A percentile compares a stretch with the other conserved stretches of the same genome.
These are phyloP conservation scores for Phyto melanocephala DNA, from an alignment of 2,888 invertebrate genomes.

Conservation along the genomic window DNA sequence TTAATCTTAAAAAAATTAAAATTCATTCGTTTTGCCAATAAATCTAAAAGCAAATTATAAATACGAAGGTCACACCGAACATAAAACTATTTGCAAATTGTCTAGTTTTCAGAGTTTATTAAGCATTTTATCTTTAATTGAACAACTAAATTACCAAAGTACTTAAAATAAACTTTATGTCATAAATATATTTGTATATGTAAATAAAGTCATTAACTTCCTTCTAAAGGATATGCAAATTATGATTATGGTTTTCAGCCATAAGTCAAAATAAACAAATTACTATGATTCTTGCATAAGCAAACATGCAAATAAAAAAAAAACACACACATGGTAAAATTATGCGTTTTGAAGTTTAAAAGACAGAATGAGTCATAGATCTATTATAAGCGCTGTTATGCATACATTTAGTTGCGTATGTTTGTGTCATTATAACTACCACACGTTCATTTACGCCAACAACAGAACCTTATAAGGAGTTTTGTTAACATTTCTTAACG, in stretches of 20 bases:
- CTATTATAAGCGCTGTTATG: constrained; percentile 41
- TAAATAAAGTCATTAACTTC: constrained; percentile 14
- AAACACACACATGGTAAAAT: neutral
- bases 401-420: constrained; percentile 35
- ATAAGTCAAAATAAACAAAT: constrained; percentile 23
- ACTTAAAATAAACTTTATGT: neutral
- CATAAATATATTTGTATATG: neutral
- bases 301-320: neutral
- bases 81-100: neutral
- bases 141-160: neutral
- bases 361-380: constrained; percentile 45
- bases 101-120: neutral
- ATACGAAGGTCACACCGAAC: too few relatives aligned
- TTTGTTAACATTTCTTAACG: constrained; percentile 45
- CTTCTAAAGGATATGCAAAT: constrained; percentile 50
- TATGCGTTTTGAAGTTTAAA: constrained; percentile 10
- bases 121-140: neutral
- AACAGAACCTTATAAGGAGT: constrained; percentile 16
- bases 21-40: too few relatives aligned
- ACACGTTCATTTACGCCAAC: constrained; percentile 1
- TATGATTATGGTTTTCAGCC: neutral
- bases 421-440: constrained; percentile 17
- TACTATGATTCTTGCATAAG: constrained; percentile 35
- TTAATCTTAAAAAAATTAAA: too few relatives aligned
- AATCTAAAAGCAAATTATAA: too few relatives aligned